Percentiles rank a stretch among this genome's conserved stretches.
These are phyloP conservation scores for Cyclargus thomasi DNA, from an alignment of 1,140 invertebrate genomes.

Conservation along the genomic window DNA sequence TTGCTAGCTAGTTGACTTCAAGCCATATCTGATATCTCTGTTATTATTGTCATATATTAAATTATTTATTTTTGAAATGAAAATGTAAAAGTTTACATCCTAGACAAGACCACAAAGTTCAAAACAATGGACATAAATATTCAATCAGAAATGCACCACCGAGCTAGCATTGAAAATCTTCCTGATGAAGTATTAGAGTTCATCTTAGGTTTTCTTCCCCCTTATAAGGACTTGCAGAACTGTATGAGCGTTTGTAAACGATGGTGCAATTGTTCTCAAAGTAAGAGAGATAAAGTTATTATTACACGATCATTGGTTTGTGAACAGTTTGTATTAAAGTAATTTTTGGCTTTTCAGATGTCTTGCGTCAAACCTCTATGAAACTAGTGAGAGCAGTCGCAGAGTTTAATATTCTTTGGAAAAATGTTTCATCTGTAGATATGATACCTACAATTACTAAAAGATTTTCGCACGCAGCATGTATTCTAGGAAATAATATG, in stretches of 20 bases:
- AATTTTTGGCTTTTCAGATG: constrained; percentile 77
- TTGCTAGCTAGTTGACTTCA: no score
- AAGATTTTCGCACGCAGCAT: constrained; percentile 94
- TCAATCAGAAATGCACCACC: constrained; percentile 31
- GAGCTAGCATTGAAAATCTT: constrained; percentile 79
- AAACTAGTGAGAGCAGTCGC: constrained; percentile 82
- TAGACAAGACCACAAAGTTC: neutral
- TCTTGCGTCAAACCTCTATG: constrained; percentile 80
- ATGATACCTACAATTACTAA: constrained; percentile 85
- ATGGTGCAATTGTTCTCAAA: constrained; percentile 88
- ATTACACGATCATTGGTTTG: neutral
- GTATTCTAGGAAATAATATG: constrained; percentile 88
- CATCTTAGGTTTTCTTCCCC: constrained; percentile 90
- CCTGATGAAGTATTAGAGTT: constrained; percentile 96
- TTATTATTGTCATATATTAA: no score
- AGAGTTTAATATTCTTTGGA: constrained; percentile 83
- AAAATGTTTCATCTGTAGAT: constrained; percentile 73
- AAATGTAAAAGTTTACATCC: neutral
- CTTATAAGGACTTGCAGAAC: constrained; percentile 91
- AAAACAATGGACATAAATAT: neutral
- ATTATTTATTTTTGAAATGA: neutral
- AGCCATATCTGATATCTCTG: no score
- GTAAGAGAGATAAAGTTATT: constrained; percentile 74
- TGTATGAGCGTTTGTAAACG: constrained; percentile 90
- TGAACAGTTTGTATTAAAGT: neutral